phyloP scores from a whole-genome alignment of 2,888 invertebrate species.

The Formica aserva region DNA sequence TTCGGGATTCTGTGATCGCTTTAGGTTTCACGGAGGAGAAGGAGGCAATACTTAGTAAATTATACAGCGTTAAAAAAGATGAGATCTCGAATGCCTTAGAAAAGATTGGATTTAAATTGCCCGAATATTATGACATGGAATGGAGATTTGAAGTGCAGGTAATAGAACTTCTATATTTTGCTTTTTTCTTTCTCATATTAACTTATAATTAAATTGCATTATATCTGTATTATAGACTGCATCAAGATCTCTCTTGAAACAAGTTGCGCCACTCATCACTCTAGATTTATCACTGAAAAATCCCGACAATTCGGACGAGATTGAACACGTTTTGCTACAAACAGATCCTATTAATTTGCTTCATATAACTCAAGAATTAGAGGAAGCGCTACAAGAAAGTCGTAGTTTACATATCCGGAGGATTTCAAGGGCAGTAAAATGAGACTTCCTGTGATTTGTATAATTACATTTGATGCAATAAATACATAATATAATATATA shows the following conservation, averaged over 20 bases:
- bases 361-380: constrained; percentile 87
- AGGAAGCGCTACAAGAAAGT: constrained; percentile 88
- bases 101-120: constrained; percentile 85
- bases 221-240: constrained; percentile 85
- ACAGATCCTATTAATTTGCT: constrained; percentile 88
- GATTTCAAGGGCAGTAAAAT: constrained; percentile 86
- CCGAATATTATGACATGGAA: constrained; percentile 88
- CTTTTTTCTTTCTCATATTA: neutral
- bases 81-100: constrained; percentile 87
- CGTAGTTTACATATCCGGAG: constrained; percentile 88
- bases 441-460: constrained; percentile 35
- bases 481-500: constrained; percentile 17
- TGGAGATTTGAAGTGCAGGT: constrained; percentile 90
- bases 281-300: constrained; percentile 87
- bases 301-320: constrained; percentile 72
- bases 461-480: neutral
- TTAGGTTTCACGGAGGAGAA: constrained; percentile 89
- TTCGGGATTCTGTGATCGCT: constrained; percentile 86
- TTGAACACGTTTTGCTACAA: constrained; percentile 85
- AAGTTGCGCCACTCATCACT: constrained; percentile 88
- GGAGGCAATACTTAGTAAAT: constrained; percentile 87
- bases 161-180: constrained; percentile 29
- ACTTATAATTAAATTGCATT: constrained; percentile 12
- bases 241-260: constrained; percentile 88
- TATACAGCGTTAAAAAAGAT: constrained; percentile 87